Evolutionary conservation across 2,113 vertebrate species (phyloP).

Genomic region (Sciurus niger): DNA sequence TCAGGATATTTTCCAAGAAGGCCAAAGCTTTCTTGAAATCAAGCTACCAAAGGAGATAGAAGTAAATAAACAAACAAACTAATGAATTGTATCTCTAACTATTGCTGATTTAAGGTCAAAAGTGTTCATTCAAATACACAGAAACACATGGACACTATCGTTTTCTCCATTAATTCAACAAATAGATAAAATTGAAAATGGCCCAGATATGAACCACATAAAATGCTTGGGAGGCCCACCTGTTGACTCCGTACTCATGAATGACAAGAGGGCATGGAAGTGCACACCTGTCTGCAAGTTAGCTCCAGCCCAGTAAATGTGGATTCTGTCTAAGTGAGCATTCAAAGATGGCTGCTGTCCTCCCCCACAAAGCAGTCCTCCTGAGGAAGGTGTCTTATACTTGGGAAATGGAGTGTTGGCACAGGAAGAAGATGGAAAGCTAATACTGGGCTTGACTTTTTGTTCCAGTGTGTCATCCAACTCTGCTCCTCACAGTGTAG

Average conservation of each 20-base stretch:
- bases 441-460: neutral
- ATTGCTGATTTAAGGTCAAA: neutral
- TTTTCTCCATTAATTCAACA: neutral
- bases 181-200: conserved; percentile 8
- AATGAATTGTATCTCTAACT: neutral
- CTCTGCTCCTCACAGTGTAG: neutral
- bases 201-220: neutral
- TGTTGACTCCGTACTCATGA: neutral
- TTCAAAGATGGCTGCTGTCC: neutral
- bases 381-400: neutral
- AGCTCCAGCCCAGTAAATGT: neutral
- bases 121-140: neutral
- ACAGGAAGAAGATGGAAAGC: neutral
- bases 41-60: neutral
- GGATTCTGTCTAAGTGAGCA: no score
- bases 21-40: neutral
- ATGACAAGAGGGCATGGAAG: neutral
- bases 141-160: neutral
- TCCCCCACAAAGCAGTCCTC: neutral
- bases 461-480: neutral
- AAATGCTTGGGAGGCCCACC: no score
- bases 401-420: neutral
- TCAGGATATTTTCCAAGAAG: conserved; percentile 35
- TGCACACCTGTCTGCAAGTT: neutral
- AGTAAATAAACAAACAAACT: neutral